Evolutionary conservation across 2,888 invertebrate genomes (phyloP), one percentile per base, ranked within the genome.

Genomic region (Dicyrtoma fusca): DNA sequence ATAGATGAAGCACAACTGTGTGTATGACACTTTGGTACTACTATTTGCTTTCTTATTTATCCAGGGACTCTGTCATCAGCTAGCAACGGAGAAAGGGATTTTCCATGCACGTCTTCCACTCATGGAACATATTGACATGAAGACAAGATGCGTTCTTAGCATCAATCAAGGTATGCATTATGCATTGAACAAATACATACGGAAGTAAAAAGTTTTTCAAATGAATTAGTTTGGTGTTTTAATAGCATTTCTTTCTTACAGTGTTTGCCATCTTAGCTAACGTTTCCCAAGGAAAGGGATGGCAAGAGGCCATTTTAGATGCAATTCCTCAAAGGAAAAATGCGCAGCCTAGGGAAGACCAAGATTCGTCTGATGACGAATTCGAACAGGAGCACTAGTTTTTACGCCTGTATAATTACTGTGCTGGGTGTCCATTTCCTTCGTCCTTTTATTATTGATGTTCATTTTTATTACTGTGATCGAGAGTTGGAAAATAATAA

Each of bases 141-240:
- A 94, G 84, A 91, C 93, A 6, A 88, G 97, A 80, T 92, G 93
- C 85, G 97, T 98, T 64, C 87, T 99, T 72, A 95, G 97, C 53
- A 92, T 99, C 79, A 95, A 96, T 85, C 98, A 99, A 87, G 97
- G 92, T 92, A 85, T 84, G 81, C 77, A 45, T 45, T n/a, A n/a
- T n/a, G n/a, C n/a, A n/a, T n/a, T n/a, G n/a, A n/a, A n/a, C n/a
- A n/a, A n/a, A n/a, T n/a, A n/a, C 34, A 34, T 34, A n/a, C n/a
- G n/a, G n/a, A n/a, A n/a, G n/a, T n/a, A 34, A 34, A 34, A 34
- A 34, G 4, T 34, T 34, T 5, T 5, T 34, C 34, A 34, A 5
- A 34, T 34, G 34, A 25, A 13, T 53, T 17, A 53, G 6, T 17
- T 17, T 26, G 26, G n/a, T 55, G 59, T 26, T 59, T 25, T 25